Evolutionary conservation across 92 coral and sea anemone species (phyloP).

Genomic region (Ricordea florida): DNA sequence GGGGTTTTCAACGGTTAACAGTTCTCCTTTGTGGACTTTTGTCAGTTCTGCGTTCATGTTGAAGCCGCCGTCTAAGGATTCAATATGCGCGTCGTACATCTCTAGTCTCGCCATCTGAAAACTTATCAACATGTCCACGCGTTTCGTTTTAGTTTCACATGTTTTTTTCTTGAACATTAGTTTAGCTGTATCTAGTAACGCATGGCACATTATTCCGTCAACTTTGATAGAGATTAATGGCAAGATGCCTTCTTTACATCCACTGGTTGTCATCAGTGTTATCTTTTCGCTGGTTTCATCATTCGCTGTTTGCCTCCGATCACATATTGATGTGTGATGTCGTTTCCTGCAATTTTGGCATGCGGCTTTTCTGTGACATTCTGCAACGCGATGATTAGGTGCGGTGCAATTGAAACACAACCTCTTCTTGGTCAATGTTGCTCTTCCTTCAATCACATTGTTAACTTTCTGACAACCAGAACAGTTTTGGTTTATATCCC

Average conservation of each 20-base stretch:
- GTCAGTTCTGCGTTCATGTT: not conserved
- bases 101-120: not conserved
- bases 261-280: not conserved
- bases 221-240: not conserved
- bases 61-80: too few relatives aligned
- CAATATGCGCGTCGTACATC: not conserved
- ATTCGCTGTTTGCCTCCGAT: not conserved
- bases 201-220: constrained; percentile 13
- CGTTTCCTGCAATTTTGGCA: constrained; percentile 21
- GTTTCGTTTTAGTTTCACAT: not conserved
- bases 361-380: constrained; percentile 4
- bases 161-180: not conserved
- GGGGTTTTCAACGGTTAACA: not conserved
- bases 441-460: not conserved
- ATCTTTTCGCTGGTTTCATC: not conserved
- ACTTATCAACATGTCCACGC: not conserved
- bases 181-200: constrained; percentile 12
- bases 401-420: constrained; percentile 21
- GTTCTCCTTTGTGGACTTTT: constrained; percentile 5
- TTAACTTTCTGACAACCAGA: constrained; percentile 15
- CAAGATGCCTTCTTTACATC: not conserved
- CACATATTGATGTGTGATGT: constrained; percentile 35
- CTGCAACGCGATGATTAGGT: constrained; percentile 5
- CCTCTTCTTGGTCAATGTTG: not conserved
- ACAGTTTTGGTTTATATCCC: not conserved